Conservation (phyloP, 2,113 vertebrate species). For the Rhinoptilus africanus region DNA sequence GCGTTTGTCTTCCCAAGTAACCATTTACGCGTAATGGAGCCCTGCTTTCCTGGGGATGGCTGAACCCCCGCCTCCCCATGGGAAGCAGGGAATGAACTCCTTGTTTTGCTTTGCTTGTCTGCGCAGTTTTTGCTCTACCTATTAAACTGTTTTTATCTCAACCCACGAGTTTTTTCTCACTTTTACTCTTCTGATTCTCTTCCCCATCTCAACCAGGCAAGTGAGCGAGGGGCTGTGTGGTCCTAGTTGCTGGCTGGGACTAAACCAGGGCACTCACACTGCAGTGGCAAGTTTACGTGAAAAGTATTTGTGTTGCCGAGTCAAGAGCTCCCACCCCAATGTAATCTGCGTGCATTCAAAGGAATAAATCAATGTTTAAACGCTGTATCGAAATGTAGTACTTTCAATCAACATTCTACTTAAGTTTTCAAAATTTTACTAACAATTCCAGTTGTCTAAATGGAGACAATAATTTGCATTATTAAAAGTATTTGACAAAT, state of each 20-base stretch:
- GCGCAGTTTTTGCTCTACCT: neutral
- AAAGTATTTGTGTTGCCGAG: neutral
- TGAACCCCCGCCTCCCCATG: neutral
- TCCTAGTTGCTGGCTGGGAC: neutral
- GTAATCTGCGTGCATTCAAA: neutral
- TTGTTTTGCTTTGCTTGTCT: neutral
- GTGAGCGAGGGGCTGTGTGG: neutral
- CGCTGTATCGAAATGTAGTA: neutral
- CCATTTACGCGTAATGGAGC: neutral
- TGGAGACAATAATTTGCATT: neutral
- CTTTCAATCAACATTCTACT: neutral
- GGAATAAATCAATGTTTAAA: neutral
- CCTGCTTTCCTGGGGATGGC: neutral
- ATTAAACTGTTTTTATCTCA: neutral
- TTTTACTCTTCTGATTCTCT: neutral
- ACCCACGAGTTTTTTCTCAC: neutral
- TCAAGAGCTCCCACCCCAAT: neutral
- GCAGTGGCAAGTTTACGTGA: neutral
- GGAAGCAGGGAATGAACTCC: neutral
- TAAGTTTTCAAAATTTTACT: neutral
- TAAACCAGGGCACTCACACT: neutral
- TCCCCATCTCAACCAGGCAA: neutral
- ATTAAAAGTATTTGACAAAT: neutral
- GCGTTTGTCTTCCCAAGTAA: neutral
- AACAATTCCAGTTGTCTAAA: neutral